Evolutionary conservation across 2,888 invertebrate genomes (phyloP).

Genomic region (Poecilus cupreus): DNA sequence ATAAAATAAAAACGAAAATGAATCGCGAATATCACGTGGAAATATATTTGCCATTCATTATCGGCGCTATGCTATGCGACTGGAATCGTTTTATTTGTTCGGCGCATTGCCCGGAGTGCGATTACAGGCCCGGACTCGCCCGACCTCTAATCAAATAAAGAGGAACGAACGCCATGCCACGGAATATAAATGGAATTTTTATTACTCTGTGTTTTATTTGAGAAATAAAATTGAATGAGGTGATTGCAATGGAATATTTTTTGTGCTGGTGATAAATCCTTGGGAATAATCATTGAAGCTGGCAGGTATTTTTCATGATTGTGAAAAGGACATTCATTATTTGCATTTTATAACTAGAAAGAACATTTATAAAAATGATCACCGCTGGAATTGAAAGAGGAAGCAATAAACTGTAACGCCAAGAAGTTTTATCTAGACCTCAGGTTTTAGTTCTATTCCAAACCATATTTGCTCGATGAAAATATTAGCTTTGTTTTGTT

Average conservation of each 20-base stretch:
- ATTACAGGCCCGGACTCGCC: conserved; percentile 15
- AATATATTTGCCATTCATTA: conserved; percentile 38
- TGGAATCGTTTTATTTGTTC: conserved; percentile 38
- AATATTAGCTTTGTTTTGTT: too few species aligned
- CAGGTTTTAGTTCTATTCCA: too few species aligned
- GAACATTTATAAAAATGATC: not conserved
- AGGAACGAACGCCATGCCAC: conserved; percentile 8
- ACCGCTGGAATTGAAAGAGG: too few species aligned
- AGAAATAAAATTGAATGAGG: conserved; percentile 37
- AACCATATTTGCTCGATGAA: too few species aligned
- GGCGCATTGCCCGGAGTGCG: conserved; percentile 6
- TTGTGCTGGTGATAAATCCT: conserved; percentile 13
- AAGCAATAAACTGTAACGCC: not conserved
- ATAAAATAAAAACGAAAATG: conserved; percentile 27
- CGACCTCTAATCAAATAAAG: conserved; percentile 39
- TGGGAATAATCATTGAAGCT: conserved; percentile 10
- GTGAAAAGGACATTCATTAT: conserved; percentile 23
- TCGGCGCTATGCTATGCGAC: conserved; percentile 31
- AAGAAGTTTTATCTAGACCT: not conserved
- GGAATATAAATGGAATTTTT: conserved; percentile 42
- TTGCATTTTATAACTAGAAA: conserved; percentile 7
- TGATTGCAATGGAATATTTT: conserved; percentile 23
- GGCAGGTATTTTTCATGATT: conserved; percentile 1
- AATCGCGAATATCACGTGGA: conserved; percentile 30
- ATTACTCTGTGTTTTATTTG: conserved; percentile 30